phyloP scores from a whole-genome alignment of 1,140 invertebrate species.

The Bombus terrestris region DNA sequence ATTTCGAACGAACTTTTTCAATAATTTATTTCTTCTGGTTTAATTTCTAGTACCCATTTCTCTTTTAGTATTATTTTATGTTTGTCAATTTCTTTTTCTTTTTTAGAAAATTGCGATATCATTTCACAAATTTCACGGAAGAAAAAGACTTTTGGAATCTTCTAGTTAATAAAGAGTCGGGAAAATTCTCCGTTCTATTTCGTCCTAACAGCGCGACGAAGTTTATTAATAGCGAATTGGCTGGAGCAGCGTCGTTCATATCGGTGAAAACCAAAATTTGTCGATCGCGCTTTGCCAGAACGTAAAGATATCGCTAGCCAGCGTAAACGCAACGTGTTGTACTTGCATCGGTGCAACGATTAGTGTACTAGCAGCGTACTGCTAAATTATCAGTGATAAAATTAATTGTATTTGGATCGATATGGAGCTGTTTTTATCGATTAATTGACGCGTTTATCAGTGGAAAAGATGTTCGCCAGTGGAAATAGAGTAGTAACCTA shows the following conservation, averaged over 20 bases:
- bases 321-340: conserved; percentile 17
- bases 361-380: background rate
- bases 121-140: background rate
- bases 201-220: background rate
- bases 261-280: conserved; percentile 23
- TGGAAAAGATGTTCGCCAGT: background rate
- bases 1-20: no score
- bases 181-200: background rate
- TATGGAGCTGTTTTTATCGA: background rate
- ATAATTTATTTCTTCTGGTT: no score
- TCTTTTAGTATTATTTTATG: no score
- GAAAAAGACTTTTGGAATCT: background rate
- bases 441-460: background rate
- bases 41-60: no score
- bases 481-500: background rate
- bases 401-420: conserved; percentile 3
- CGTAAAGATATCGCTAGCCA: conserved; percentile 19
- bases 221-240: background rate
- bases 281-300: background rate
- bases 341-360: conserved; percentile 7
- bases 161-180: background rate
- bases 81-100: no score
- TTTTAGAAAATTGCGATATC: background rate
- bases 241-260: background rate
- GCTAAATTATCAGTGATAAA: conserved; percentile 29